Conservation (phyloP, 2,888 invertebrate genomes). For the Apotomis turbidana region DNA sequence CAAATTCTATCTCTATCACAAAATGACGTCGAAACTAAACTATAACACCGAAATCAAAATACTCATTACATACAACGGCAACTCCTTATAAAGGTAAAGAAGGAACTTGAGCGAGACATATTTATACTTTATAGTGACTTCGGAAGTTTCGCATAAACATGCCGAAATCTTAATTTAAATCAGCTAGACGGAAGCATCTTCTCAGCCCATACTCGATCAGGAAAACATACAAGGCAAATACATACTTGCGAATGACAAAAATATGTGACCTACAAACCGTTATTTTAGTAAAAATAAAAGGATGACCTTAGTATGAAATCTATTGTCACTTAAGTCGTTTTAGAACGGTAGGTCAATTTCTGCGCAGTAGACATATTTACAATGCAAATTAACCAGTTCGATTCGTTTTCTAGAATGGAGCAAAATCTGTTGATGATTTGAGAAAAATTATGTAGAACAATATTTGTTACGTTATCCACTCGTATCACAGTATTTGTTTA, state of each 20-base stretch:
- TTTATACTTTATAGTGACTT: neutral
- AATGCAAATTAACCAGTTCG: conserved; percentile 19
- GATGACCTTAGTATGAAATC: neutral
- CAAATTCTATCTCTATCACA: too few relatives aligned
- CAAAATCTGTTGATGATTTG: neutral
- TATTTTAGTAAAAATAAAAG: neutral
- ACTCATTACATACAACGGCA: too few relatives aligned
- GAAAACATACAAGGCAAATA: conserved; percentile 5
- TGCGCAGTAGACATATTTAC: conserved; percentile 2
- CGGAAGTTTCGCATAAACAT: conserved; percentile 1
- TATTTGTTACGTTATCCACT: neutral
- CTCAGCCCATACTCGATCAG: conserved; percentile 13
- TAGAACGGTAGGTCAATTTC: neutral
- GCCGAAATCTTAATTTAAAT: neutral
- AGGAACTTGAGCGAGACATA: neutral
- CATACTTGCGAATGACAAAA: neutral
- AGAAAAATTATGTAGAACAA: neutral
- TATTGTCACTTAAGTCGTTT: neutral
- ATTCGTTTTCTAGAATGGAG: conserved; percentile 6
- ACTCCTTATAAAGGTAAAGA: too few relatives aligned
- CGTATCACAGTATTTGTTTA: too few relatives aligned
- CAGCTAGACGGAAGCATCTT: conserved; percentile 20
- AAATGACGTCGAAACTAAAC: too few relatives aligned
- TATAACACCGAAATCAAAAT: neutral
- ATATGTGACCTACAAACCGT: neutral